A percentile compares a stretch with the other conserved stretches of the same genome.
Conservation (phyloP, 2,797 vertebrate genomes). For the Myotis daubentonii region DNA sequence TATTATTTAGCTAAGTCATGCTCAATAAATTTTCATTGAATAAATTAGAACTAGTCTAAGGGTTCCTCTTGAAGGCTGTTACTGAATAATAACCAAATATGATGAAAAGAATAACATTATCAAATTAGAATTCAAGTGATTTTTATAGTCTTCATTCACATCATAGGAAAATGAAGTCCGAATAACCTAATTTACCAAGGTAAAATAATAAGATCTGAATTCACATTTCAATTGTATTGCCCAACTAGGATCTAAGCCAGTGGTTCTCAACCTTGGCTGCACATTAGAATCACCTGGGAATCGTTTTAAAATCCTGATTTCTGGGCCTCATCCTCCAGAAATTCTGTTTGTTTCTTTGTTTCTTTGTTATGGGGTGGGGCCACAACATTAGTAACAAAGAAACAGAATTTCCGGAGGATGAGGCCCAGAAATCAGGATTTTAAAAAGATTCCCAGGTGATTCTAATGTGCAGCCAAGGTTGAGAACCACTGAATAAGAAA, state of each 20-base stretch:
- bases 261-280: no score
- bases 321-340: no score
- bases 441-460: no score
- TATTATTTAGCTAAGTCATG: background rate
- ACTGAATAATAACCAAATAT: background rate
- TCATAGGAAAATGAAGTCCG: background rate
- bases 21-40: background rate
- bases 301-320: no score
- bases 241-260: background rate
- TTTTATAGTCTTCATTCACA: background rate
- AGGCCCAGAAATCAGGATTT: no score
- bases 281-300: no score
- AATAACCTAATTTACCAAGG: background rate
- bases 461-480: no score
- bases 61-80: background rate
- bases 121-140: background rate
- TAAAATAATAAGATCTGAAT: constrained; percentile 7
- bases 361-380: no score
- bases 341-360: no score
- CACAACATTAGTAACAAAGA: no score
- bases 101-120: background rate
- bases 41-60: background rate
- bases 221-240: background rate
- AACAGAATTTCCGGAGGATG: no score
- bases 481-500: background rate